Conservation (phyloP, 2,797 vertebrate genomes). For the Poeciliopsis paucimaculata region DNA sequence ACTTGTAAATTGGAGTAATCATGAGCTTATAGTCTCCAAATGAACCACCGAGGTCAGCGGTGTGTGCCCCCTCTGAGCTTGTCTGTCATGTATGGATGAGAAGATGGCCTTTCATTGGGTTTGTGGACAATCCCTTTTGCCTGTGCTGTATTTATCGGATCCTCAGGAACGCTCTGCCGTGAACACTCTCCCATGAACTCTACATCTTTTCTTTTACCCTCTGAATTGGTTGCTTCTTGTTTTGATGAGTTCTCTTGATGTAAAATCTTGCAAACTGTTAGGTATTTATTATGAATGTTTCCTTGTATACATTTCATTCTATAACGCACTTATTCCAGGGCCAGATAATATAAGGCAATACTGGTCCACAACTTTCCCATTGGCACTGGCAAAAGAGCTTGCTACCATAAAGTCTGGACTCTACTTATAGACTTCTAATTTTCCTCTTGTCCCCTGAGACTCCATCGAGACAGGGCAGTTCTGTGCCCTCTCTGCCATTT, state of each 20-base stretch:
- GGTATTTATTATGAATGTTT: constrained; percentile 65
- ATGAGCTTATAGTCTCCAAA: constrained; percentile 76
- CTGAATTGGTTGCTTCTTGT: constrained; percentile 35
- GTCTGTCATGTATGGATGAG: constrained; percentile 41
- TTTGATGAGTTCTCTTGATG: constrained; percentile 48
- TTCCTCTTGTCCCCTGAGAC: constrained; percentile 48
- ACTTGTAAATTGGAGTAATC: constrained; percentile 75
- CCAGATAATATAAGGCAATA: constrained; percentile 56
- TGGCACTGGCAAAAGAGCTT: constrained; percentile 52
- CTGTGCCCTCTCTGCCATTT: constrained; percentile 56
- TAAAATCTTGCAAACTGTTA: constrained; percentile 38
- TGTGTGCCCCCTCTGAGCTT: constrained; percentile 41
- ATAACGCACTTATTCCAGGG: constrained; percentile 48
- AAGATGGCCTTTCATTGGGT: constrained; percentile 29
- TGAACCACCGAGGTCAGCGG: constrained; percentile 73
- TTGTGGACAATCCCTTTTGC: constrained; percentile 15
- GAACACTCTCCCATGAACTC: constrained; percentile 6
- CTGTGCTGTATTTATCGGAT: constrained; percentile 20
- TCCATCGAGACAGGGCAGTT: constrained; percentile 52
- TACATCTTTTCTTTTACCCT: constrained; percentile 15
- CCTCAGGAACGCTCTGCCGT: constrained; percentile 18
- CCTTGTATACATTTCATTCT: constrained; percentile 58
- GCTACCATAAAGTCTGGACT: constrained; percentile 48
- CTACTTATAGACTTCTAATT: constrained; percentile 35
- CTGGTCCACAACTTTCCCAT: constrained; percentile 53